A percentile compares a stretch with the other conserved stretches of the same genome.
Evolutionary conservation across 1,140 invertebrate species (phyloP).

Genomic region (Gryon sp.): DNA sequence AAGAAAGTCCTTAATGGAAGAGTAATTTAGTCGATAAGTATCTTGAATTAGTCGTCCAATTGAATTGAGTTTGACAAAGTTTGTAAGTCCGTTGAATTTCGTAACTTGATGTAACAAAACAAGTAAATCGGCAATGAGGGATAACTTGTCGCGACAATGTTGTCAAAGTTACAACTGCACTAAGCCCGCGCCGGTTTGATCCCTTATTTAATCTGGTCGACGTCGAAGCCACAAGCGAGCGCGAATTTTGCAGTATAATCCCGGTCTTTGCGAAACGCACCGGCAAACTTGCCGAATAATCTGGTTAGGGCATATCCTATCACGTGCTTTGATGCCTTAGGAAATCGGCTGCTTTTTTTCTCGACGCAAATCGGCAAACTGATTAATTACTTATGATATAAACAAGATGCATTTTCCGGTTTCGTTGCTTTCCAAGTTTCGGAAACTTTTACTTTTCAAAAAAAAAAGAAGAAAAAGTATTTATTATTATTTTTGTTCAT

Average conservation of each 20-base stretch:
- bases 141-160: constrained; percentile 21
- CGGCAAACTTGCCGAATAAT: constrained; percentile 37
- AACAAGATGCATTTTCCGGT: constrained; percentile 20
- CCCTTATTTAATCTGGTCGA: constrained; percentile 47
- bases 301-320: constrained; percentile 38
- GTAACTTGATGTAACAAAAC: background rate
- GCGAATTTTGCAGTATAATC: constrained; percentile 45
- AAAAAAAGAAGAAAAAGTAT: too few species aligned
- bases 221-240: constrained; percentile 48
- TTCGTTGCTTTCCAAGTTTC: constrained; percentile 4
- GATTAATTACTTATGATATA: constrained; percentile 1
- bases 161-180: constrained; percentile 13
- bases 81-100: constrained; percentile 2
- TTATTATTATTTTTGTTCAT: too few species aligned
- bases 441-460: background rate
- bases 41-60: constrained; percentile 8
- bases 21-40: too few species aligned
- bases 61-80: background rate
- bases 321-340: constrained; percentile 26
- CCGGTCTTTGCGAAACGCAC: constrained; percentile 40
- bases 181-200: constrained; percentile 35
- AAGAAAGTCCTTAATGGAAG: too few species aligned
- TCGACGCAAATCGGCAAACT: background rate
- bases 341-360: constrained; percentile 33
- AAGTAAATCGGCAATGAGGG: background rate